Evolutionary conservation across 2,888 invertebrate genomes (phyloP), one percentile per base, ranked within the genome.

Genomic region (Muscina levida): DNA sequence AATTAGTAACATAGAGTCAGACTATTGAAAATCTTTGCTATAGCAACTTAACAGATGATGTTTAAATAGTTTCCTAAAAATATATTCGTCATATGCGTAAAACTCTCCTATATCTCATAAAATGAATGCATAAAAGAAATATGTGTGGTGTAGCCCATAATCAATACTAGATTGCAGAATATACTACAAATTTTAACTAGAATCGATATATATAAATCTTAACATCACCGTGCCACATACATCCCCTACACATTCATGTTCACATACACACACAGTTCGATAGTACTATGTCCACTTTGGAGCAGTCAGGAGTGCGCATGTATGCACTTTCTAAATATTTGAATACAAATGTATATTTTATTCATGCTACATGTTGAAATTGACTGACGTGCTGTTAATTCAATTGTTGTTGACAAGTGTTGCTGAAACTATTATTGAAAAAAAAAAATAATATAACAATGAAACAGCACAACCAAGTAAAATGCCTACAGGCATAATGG

Each of bases 371-470:
- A 73, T 76, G 79, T 37, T 57, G 65, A 42, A 70, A 76, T 73
- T 80, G 73, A 73, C 62, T 76, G 48, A 80, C 76, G 65, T 76
- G 79, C 44, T 77, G 76, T 80, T 80, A 80, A 80, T 76, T 80
- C 79, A 80, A 80, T 80, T 76, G 76, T 70, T 80, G 65, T 73
- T 76, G 72, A 73, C 79, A 80, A 76, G 72, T 72, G 79, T 76
- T 80, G 76, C 76, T 66, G 65, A 48, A 57, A 66, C 59, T 75
- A 65, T 73, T 80, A 73, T 72, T 17, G 17, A 13, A 71, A n/a
- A 26, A 42, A 24, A 37, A 51, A 1, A n/a, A 56, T 66, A 37
- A 73, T 37, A 15, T 4, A 24, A 57, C 26, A 37, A 73, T 37
- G 15, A 5, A 24, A 57, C 26, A 46, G 62, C 8, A 31, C 31